phyloP scores from a whole-genome alignment of 2,888 invertebrate genomes.

The Leucoptera coffeella region DNA sequence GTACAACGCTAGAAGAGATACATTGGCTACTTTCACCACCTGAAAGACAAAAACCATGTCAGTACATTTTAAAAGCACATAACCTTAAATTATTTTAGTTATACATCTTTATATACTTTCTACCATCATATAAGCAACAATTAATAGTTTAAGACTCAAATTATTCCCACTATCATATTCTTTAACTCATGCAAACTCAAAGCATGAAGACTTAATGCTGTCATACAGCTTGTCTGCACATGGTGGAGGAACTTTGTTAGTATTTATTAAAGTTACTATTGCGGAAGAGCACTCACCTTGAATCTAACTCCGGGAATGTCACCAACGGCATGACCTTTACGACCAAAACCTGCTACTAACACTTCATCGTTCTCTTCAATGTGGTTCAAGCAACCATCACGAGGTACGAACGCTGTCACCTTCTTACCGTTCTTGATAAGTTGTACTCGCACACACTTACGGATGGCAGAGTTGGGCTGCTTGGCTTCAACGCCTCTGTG shows the following conservation, averaged over 20 bases:
- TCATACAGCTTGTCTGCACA: no score
- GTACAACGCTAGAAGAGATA: no score
- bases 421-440: constrained; percentile 99
- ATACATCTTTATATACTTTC: no score
- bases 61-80: neutral
- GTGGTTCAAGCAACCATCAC: constrained; percentile 98
- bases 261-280: neutral
- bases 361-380: constrained; percentile 99
- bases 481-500: constrained; percentile 98
- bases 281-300: constrained; percentile 48
- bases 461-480: constrained; percentile 99
- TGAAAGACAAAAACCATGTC: constrained; percentile 22
- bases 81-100: no score
- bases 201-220: no score
- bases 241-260: no score
- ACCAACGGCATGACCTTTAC: constrained; percentile 99
- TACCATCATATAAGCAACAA: no score
- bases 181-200: no score
- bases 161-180: no score
- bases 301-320: constrained; percentile 97
- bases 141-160: no score
- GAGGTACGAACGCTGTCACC: constrained; percentile 98
- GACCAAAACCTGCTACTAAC: constrained; percentile 97
- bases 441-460: constrained; percentile 98
- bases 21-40: constrained; percentile 99